Evolutionary conservation across 2,113 vertebrate genomes (phyloP).

Genomic region (Rhabdornis inornatus): DNA sequence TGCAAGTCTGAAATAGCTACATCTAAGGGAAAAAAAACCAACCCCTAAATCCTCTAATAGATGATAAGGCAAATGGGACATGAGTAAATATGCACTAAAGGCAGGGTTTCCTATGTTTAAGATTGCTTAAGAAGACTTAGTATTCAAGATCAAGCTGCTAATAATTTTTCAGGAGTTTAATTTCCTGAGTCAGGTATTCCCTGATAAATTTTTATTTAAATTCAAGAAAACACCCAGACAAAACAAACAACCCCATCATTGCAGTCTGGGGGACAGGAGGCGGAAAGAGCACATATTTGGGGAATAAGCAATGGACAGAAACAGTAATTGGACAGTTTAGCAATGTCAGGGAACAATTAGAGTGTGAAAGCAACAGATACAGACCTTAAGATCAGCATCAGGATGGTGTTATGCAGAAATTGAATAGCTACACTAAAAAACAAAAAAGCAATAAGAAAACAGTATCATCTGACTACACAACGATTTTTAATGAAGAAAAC

Average conservation of each 20-base stretch:
- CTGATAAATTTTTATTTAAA: not conserved
- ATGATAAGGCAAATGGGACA: not conserved
- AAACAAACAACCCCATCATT: not conserved
- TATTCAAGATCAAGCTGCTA: not conserved
- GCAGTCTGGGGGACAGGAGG: accelerated
- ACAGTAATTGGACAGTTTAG: not conserved
- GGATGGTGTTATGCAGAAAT: not conserved
- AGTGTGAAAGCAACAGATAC: not conserved
- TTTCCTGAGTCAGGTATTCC: not conserved
- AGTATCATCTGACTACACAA: not conserved
- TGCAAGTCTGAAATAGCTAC: not conserved
- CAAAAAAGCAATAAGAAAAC: not conserved
- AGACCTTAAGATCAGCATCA: not conserved
- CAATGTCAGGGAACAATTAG: not conserved
- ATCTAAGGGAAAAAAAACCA: not conserved
- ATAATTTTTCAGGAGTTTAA: not conserved
- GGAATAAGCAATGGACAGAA: not conserved
- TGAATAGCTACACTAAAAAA: not conserved
- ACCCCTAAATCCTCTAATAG: not conserved
- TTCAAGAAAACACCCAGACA: not conserved
- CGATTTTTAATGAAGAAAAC: not conserved
- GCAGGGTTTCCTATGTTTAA: not conserved
- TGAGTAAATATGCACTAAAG: not conserved
- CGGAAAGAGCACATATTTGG: not conserved
- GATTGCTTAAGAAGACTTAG: not conserved